Conservation (phyloP, 2,113 vertebrate species). For the human region GRCh38 chr7:8507001-8507500, state of each 20-base stretch:
- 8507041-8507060: not conserved
- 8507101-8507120: not conserved
- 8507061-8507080: not conserved
- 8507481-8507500: constrained; percentile 22
- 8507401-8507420: not conserved
- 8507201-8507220: not conserved
- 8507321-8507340: not conserved
- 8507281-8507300: not conserved
- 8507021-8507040: not conserved
- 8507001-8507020: not conserved
- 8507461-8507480: constrained; percentile 13
- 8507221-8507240: not conserved
- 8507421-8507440: not conserved
- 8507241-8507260: not conserved
- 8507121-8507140: not conserved
- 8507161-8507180: not conserved
- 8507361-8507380: not conserved
- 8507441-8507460: not conserved
- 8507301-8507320: not conserved
- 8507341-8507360: not conserved
- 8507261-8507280: not conserved
- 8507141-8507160: not conserved
- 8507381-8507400: not conserved
- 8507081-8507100: not conserved
- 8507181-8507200: not conserved